Base-by-base conservation (phyloP, 2,888 invertebrate species). In the Antheraea assamensis region DNA sequence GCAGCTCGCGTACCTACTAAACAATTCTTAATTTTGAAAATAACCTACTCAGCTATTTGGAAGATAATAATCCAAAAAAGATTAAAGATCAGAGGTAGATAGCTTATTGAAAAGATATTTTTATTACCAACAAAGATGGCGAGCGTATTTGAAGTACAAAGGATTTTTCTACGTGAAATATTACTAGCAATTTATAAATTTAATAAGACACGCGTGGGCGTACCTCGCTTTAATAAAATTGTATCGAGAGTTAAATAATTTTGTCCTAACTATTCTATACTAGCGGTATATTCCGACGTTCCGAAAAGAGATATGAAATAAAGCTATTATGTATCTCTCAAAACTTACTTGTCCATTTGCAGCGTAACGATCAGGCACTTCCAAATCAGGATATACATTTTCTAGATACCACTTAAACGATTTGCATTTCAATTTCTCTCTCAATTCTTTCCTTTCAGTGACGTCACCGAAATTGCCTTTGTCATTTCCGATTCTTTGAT, bases 381-480 rank as follows among this genome's bases (percentile, higher is more conserved):
- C 98, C 75, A 99, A 95, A 89, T 99, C 99, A 1, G 99, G 99
- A 92, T 98, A 99, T 77, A 99, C 96, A 88, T 97, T 98, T 86
- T 98, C 97, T 88, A 99, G 95, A 92, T 98, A 99, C 99, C 99
- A 99, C 88, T 98, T 97, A 95, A 99, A 99, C 71, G 97, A 96
- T 91, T 99, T 98, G 94, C 99, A 99, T 24, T 97, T 95, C 72
- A 99, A 94, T 70, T 96, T 96, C 79, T 97, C 93, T 78, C 99
- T 95, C 77, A 99, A 94, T 73, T 96, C 94, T 86, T 96, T 97
- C 74, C 99, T 96, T 21, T 96, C 95, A 13, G 96, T 95, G 7
- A 99, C 96, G 91, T 99, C 98, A 2, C 99, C 99, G 89, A 95
- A 99, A 84, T 99, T 97, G 68, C 98, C 98, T 93, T 97, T 96